Conservation (phyloP, 2,797 vertebrate species). For the Manis pentadactyla region DNA sequence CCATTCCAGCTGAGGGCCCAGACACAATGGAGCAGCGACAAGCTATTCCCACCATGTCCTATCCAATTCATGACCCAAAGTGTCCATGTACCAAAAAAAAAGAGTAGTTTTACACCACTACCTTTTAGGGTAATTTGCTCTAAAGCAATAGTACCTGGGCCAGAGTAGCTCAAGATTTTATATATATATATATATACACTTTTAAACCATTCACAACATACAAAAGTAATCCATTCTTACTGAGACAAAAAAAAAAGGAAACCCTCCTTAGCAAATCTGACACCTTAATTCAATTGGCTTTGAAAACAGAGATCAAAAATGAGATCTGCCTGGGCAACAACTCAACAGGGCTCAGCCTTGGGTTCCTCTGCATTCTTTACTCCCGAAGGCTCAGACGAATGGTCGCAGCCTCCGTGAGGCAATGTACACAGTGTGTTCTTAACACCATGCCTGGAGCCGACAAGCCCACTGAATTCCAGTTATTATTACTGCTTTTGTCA, state of each 20-base stretch:
- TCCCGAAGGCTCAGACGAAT: background rate
- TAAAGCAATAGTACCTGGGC: background rate
- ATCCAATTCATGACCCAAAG: background rate
- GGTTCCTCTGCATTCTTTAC: background rate
- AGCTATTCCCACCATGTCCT: background rate
- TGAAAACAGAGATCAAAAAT: conserved; percentile 66
- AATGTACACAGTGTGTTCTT: background rate
- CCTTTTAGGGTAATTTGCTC: background rate
- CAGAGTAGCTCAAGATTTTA: background rate
- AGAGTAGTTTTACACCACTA: background rate
- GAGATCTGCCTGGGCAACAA: conserved; percentile 8
- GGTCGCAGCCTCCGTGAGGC: background rate
- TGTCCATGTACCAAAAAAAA: background rate
- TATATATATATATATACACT: background rate
- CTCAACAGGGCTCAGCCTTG: background rate
- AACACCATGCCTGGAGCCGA: background rate
- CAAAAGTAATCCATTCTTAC: conserved; percentile 34
- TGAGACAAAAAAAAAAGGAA: conserved; percentile 37
- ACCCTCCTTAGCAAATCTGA: conserved; percentile 4
- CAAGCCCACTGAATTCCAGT: background rate
- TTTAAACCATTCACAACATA: conserved; percentile 41
- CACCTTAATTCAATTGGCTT: conserved; percentile 58
- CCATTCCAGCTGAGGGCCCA: background rate
- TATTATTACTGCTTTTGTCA: background rate
- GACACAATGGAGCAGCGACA: background rate